A percentile compares a stretch with the other conserved stretches of the same genome.
phyloP scores from a whole-genome alignment of 2,888 invertebrate species.

The Alentia gelatinosa region DNA sequence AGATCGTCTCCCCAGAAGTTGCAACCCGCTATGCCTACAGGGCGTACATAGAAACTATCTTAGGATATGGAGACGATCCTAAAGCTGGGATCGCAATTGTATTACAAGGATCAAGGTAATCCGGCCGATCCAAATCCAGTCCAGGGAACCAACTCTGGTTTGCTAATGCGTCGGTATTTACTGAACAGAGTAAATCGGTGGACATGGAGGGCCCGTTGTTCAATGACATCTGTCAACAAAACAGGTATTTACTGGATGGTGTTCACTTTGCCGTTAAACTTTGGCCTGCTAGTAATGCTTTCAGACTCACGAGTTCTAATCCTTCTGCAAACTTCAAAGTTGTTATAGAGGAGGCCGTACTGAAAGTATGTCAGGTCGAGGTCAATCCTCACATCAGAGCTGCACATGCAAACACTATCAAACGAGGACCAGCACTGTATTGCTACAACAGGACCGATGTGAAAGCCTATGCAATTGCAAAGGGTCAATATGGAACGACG shows the following conservation, averaged over 20 bases:
- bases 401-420: neutral
- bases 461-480: neutral
- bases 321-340: conserved; percentile 1
- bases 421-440: neutral
- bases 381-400: neutral
- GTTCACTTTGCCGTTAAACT: neutral
- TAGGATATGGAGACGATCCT: neutral
- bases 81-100: neutral
- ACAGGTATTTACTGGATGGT: neutral
- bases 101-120: neutral
- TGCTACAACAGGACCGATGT: neutral
- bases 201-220: neutral
- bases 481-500: neutral
- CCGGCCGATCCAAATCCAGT: neutral
- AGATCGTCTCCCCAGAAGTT: neutral
- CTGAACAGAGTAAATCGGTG: neutral
- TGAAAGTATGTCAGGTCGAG: neutral
- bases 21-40: neutral
- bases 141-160: neutral
- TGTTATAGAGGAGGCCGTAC: neutral
- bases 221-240: neutral
- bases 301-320: neutral
- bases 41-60: neutral
- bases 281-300: neutral
- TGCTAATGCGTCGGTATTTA: neutral